A percentile compares a stretch with the other conserved stretches of the same genome.
phyloP scores from a whole-genome alignment of 92 coral and sea anemone species.

The Siderastrea siderea region DNA sequence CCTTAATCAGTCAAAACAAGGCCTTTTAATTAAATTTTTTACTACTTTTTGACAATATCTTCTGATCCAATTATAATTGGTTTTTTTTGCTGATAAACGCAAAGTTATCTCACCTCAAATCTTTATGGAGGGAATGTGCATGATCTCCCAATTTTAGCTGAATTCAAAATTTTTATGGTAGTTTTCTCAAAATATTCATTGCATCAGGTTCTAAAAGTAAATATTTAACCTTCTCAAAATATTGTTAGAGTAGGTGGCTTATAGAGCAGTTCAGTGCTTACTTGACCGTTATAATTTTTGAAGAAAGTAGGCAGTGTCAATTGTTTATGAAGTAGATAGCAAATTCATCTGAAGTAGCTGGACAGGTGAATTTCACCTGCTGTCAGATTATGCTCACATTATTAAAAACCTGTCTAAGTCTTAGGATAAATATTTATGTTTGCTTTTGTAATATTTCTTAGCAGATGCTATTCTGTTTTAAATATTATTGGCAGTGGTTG shows the following conservation, averaged over 20 bases:
- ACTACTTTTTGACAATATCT: background rate
- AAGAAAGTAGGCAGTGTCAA: background rate
- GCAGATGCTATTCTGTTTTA: background rate
- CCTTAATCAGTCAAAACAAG: background rate
- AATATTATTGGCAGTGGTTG: background rate
- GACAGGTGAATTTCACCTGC: background rate
- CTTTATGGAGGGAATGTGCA: background rate
- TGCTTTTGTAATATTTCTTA: background rate
- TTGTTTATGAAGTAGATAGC: background rate
- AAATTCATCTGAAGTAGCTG: background rate
- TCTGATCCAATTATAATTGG: background rate
- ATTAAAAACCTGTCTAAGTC: background rate
- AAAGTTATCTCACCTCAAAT: slow-evolving; percentile 1
- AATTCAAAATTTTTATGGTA: background rate
- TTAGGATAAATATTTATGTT: no score
- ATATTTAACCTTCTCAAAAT: slow-evolving; percentile 8
- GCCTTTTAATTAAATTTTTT: slow-evolving; percentile 3
- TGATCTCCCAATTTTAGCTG: background rate
- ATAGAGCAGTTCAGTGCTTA: background rate
- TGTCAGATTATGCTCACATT: background rate
- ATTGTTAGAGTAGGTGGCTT: background rate
- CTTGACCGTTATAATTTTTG: background rate
- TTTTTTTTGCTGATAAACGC: background rate
- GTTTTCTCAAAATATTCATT: background rate
- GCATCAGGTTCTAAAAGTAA: background rate